A percentile compares a stretch with the other conserved stretches of the same genome.
These are phyloP conservation scores for Lepidurus arcticus DNA, from an alignment of 1,140 invertebrate species.

Conservation along the genomic window DNA sequence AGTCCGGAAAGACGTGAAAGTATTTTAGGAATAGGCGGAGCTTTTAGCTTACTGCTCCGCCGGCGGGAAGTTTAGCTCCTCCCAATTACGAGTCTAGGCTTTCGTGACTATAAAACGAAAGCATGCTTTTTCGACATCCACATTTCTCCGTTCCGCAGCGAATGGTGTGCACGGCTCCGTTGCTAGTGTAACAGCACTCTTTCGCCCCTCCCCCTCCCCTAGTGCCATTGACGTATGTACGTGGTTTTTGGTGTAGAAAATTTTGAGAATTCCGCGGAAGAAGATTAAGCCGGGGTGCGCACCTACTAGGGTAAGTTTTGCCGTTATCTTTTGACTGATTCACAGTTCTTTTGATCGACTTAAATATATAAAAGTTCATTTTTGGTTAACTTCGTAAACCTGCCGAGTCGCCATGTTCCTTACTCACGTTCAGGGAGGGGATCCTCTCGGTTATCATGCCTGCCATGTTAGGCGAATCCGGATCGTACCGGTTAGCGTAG, in stretches of 20 bases:
- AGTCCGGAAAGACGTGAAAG: neutral
- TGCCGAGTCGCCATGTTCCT: neutral
- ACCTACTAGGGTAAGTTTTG: constrained; percentile 32
- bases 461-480: constrained; percentile 19
- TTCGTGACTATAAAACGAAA: neutral
- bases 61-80: neutral
- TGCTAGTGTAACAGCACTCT: neutral
- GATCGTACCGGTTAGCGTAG: neutral
- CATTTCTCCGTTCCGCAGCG: neutral
- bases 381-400: neutral
- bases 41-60: neutral
- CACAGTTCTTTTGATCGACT: neutral
- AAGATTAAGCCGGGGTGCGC: constrained; percentile 33
- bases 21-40: neutral
- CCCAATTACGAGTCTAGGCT: neutral
- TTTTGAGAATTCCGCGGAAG: constrained; percentile 35
- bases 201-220: neutral
- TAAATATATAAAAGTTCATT: neutral
- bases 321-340: neutral
- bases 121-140: neutral
- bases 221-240: constrained; percentile 10
- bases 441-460: neutral
- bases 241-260: constrained; percentile 26
- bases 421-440: neutral
- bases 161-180: neutral